Conservation (phyloP, 2,888 invertebrate species). For the Hylaea fasciaria region DNA sequence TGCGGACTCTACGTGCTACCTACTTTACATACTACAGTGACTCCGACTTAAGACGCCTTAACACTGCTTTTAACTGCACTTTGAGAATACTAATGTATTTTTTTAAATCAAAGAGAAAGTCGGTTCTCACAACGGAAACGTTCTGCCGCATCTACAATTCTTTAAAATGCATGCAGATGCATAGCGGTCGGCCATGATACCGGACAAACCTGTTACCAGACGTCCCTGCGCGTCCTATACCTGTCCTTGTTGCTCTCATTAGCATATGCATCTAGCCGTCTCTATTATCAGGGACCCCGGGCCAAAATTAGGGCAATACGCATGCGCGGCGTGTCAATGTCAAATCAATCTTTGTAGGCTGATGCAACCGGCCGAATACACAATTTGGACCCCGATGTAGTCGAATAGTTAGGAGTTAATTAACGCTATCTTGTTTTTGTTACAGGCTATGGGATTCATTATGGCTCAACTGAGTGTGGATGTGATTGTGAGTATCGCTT, state of each 20-base stretch:
- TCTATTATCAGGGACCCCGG: constrained; percentile 56
- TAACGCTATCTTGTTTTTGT: constrained; percentile 54
- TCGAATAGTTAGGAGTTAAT: constrained; percentile 46
- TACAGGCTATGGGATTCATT: constrained; percentile 53
- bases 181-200: constrained; percentile 76
- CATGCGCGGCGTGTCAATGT: constrained; percentile 83
- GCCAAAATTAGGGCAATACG: constrained; percentile 79
- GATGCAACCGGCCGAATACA: constrained; percentile 70
- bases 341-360: constrained; percentile 83
- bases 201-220: constrained; percentile 56
- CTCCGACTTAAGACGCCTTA: not conserved
- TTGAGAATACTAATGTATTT: constrained; percentile 34
- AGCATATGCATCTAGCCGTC: constrained; percentile 53
- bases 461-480: constrained; percentile 41
- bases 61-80: constrained; percentile 18
- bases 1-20: constrained; percentile 2
- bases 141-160: constrained; percentile 52
- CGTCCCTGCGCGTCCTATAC: constrained; percentile 53
- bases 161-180: constrained; percentile 76
- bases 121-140: constrained; percentile 47
- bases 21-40: constrained; percentile 4
- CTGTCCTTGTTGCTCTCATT: constrained; percentile 56
- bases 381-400: constrained; percentile 51
- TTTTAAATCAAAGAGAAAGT: constrained; percentile 44
- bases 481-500: constrained; percentile 47